phyloP scores from a whole-genome alignment of 2,113 vertebrate species.

The Sardina pilchardus region DNA sequence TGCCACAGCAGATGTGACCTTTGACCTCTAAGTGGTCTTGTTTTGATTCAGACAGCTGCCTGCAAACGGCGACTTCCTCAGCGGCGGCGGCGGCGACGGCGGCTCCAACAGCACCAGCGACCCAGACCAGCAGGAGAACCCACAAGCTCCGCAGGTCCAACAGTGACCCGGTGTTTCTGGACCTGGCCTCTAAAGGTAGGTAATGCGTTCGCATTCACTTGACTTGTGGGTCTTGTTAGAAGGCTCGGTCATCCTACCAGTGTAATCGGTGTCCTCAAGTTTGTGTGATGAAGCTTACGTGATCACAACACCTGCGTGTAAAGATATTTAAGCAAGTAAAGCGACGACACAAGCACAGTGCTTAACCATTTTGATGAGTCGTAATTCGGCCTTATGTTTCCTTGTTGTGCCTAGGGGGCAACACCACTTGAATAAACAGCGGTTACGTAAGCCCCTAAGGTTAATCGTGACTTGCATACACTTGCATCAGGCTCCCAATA shows the following conservation, averaged over 20 bases:
- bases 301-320: neutral
- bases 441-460: neutral
- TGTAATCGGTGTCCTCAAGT: neutral
- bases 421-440: neutral
- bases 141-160: slow-evolving; percentile 58
- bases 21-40: neutral
- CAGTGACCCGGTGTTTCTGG: slow-evolving; percentile 76
- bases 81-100: slow-evolving; percentile 28
- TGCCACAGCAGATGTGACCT: neutral
- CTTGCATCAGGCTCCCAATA: slow-evolving; percentile 1
- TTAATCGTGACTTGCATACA: neutral
- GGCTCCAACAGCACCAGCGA: neutral
- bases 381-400: neutral
- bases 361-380: neutral
- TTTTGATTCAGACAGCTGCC: slow-evolving; percentile 38
- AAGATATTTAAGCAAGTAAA: neutral
- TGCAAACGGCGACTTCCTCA: slow-evolving; percentile 21
- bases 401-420: neutral
- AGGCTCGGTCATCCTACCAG: neutral
- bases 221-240: neutral
- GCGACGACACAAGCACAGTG: neutral
- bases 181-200: slow-evolving; percentile 71
- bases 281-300: neutral
- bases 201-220: neutral
- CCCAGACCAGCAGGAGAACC: neutral